Evolutionary conservation across 2,797 vertebrate genomes (phyloP).

Genomic region (Fringilla coelebs): DNA sequence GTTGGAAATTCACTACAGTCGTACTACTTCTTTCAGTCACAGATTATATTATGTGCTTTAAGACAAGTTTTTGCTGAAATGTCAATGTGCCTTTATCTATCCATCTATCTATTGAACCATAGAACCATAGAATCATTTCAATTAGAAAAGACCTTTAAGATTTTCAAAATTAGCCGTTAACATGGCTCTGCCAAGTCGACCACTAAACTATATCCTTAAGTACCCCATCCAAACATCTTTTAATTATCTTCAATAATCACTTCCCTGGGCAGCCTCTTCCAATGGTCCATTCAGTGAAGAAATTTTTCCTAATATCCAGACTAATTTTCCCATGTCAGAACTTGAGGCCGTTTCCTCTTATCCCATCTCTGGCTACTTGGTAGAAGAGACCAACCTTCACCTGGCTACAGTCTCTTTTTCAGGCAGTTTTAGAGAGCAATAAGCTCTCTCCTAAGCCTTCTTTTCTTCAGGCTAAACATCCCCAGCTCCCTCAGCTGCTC

Average conservation of each 20-base stretch:
- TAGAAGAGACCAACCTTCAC: not conserved
- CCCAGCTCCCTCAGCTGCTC: not conserved
- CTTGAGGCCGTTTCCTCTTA: not conserved
- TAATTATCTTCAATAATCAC: not conserved
- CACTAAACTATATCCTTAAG: not conserved
- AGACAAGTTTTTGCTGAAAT: not conserved
- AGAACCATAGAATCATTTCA: not conserved
- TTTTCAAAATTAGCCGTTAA: not conserved
- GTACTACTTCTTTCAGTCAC: not conserved
- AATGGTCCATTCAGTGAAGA: not conserved
- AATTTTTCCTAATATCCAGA: not conserved
- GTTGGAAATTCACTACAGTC: not conserved
- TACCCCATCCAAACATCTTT: not conserved
- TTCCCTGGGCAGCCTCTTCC: not conserved
- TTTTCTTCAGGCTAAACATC: not conserved
- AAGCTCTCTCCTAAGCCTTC: rapidly evolving
- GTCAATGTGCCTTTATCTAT: not conserved
- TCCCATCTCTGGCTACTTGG: not conserved
- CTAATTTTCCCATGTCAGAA: not conserved
- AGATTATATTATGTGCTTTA: not conserved
- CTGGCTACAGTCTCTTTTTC: not conserved
- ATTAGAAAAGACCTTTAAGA: not conserved
- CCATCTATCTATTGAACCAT: not conserved
- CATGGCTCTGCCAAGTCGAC: not conserved
- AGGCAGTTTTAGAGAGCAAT: not conserved